Percentiles rank a stretch among this genome's conserved stretches.
These are phyloP conservation scores for Gonioctena quinquepunctata DNA, from an alignment of 1,140 invertebrate genomes.

Conservation along the genomic window DNA sequence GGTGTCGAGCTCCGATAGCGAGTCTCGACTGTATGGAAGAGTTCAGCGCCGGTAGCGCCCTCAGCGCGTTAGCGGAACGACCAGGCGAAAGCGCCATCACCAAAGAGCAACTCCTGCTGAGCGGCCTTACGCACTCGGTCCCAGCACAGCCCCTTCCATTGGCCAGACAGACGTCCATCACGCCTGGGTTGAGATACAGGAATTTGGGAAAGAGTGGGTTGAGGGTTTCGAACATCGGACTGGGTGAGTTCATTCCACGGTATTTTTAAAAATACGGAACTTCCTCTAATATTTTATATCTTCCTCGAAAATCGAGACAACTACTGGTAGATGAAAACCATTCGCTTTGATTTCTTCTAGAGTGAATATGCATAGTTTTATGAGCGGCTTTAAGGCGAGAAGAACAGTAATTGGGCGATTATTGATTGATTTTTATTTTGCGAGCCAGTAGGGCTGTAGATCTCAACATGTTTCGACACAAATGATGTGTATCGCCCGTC, in stretches of 20 bases:
- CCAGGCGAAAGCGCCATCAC: slow-evolving; percentile 50
- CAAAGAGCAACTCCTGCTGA: slow-evolving; percentile 53
- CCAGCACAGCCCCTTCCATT: slow-evolving; percentile 54
- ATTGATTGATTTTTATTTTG: too few relatives aligned
- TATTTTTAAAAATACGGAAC: too few relatives aligned
- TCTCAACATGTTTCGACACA: too few relatives aligned
- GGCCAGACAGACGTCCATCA: slow-evolving; percentile 63
- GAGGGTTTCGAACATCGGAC: slow-evolving; percentile 87
- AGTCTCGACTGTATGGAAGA: slow-evolving; percentile 93
- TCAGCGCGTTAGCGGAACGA: slow-evolving; percentile 54
- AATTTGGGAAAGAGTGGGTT: slow-evolving; percentile 93
- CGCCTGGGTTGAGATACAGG: slow-evolving; percentile 81
- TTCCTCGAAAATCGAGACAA: too few relatives aligned
- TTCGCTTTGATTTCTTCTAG: too few relatives aligned
- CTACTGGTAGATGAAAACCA: too few relatives aligned
- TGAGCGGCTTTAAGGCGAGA: too few relatives aligned
- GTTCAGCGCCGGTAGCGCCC: slow-evolving; percentile 69
- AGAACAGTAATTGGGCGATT: too few relatives aligned
- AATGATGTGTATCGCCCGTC: too few relatives aligned
- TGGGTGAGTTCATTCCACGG: slow-evolving; percentile 71
- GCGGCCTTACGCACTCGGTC: slow-evolving; percentile 53
- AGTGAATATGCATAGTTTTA: too few relatives aligned
- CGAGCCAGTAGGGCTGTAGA: too few relatives aligned
- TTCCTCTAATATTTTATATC: too few relatives aligned
- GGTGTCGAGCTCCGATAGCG: slow-evolving; percentile 87